phyloP scores from a whole-genome alignment of 1,140 invertebrate genomes.

The Nylanderia fulva region DNA sequence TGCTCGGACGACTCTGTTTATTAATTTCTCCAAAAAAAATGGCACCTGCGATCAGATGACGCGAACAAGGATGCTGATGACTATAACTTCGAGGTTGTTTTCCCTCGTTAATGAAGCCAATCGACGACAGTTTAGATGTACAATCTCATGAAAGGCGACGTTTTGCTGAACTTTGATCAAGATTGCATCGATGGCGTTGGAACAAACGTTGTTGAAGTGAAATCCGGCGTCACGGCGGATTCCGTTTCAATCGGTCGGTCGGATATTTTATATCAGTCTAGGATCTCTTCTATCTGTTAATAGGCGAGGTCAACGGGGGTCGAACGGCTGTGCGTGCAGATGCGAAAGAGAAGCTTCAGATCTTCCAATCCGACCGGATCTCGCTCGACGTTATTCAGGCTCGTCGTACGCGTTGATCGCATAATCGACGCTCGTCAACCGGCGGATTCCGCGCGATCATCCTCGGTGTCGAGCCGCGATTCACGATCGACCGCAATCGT shows the following conservation, averaged over 20 bases:
- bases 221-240: background rate
- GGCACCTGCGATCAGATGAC: background rate
- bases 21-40: too few species aligned
- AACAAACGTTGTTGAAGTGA: background rate
- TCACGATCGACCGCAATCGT: conserved; percentile 22
- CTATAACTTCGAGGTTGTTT: background rate
- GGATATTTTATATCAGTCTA: conserved; percentile 29
- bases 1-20: background rate
- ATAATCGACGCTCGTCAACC: background rate
- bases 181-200: background rate
- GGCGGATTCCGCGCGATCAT: conserved; percentile 18
- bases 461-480: background rate
- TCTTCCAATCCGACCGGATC: background rate
- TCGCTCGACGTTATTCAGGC: background rate
- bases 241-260: conserved; percentile 3
- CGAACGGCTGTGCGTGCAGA: background rate
- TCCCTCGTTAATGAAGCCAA: conserved; percentile 32
- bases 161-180: background rate
- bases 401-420: conserved; percentile 7
- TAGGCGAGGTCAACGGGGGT: background rate
- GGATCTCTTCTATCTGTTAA: conserved; percentile 2
- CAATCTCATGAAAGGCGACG: background rate
- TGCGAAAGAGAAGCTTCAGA: background rate
- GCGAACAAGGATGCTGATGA: background rate
- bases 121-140: background rate